phyloP scores from a whole-genome alignment of 2,888 invertebrate species.

The Tetheella fluctuosa region DNA sequence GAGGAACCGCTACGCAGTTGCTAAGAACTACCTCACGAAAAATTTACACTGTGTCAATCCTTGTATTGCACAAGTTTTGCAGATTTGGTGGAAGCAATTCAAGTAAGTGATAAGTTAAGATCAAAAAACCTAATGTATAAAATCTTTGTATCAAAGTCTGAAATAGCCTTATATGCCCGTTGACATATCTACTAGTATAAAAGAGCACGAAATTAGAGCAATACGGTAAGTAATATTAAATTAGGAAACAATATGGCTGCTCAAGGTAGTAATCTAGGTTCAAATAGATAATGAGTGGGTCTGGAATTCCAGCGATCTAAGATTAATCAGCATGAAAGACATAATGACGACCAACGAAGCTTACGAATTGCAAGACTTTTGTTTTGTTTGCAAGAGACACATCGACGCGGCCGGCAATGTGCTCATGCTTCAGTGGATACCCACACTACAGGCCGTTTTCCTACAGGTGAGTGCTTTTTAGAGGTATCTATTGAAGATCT shows the following conservation, averaged over 20 bases:
- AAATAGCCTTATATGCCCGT: too few relatives aligned
- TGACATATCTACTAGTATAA: too few relatives aligned
- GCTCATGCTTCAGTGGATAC: conserved; percentile 86
- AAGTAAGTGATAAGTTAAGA: conserved; percentile 73
- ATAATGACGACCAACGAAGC: conserved; percentile 85
- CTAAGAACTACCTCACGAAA: conserved; percentile 66
- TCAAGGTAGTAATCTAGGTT: too few relatives aligned
- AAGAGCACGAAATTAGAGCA: too few relatives aligned
- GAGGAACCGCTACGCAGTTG: conserved; percentile 80
- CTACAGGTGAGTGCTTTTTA: conserved; percentile 60
- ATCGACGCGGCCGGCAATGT: conserved; percentile 87
- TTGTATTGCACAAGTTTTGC: conserved; percentile 90
- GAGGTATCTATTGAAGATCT: not conserved
- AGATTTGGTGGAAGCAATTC: conserved; percentile 92
- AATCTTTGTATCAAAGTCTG: not conserved
- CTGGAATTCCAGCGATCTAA: conserved; percentile 77
- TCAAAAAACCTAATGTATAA: too few relatives aligned
- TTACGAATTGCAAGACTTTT: conserved; percentile 88
- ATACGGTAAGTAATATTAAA: not conserved
- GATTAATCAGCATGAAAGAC: conserved; percentile 84
- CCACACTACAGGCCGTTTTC: conserved; percentile 86
- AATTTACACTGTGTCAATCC: conserved; percentile 91
- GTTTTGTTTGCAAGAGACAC: conserved; percentile 75
- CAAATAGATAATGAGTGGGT: not conserved
- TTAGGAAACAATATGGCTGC: not conserved